A percentile compares a stretch with the other conserved stretches of the same genome.
These are phyloP conservation scores for Phenganax marumi DNA, from an alignment of 92 coral and sea anemone genomes.

Conservation along the genomic window DNA sequence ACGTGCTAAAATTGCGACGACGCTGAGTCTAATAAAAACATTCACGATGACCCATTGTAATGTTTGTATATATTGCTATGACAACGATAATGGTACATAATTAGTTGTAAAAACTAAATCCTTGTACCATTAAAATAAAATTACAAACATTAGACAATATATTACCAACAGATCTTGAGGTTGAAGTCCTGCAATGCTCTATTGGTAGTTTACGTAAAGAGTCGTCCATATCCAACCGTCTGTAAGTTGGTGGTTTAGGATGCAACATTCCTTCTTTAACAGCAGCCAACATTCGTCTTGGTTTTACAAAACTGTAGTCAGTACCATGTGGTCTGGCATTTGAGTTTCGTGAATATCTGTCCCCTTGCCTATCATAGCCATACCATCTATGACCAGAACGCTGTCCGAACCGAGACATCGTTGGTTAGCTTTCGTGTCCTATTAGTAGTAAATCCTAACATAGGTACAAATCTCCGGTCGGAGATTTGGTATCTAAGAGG, in stretches of 20 bases:
- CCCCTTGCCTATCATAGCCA: slow-evolving; percentile 89
- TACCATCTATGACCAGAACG: slow-evolving; percentile 71
- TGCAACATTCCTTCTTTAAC: slow-evolving; percentile 93
- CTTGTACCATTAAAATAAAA: background rate
- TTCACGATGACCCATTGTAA: too few species aligned
- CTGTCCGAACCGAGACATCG: slow-evolving; percentile 81
- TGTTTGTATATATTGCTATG: too few species aligned
- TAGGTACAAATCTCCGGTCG: background rate
- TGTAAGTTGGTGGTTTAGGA: slow-evolving; percentile 90
- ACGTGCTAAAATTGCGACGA: background rate
- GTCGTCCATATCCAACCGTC: slow-evolving; percentile 82
- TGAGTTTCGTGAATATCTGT: slow-evolving; percentile 68
- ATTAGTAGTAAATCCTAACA: background rate
- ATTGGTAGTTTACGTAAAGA: slow-evolving; percentile 82
- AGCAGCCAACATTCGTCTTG: slow-evolving; percentile 93
- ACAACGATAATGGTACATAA: background rate
- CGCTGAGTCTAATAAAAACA: background rate
- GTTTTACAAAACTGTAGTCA: slow-evolving; percentile 76
- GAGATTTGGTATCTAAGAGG: background rate
- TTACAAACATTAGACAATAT: background rate
- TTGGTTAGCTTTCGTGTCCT: background rate
- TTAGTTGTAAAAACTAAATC: background rate
- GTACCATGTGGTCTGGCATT: slow-evolving; percentile 89
- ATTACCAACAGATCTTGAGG: slow-evolving; percentile 92
- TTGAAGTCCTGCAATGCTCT: slow-evolving; percentile 92